Conservation (phyloP, 2,888 invertebrate species). For the Thysanoteuthis rhombus region DNA sequence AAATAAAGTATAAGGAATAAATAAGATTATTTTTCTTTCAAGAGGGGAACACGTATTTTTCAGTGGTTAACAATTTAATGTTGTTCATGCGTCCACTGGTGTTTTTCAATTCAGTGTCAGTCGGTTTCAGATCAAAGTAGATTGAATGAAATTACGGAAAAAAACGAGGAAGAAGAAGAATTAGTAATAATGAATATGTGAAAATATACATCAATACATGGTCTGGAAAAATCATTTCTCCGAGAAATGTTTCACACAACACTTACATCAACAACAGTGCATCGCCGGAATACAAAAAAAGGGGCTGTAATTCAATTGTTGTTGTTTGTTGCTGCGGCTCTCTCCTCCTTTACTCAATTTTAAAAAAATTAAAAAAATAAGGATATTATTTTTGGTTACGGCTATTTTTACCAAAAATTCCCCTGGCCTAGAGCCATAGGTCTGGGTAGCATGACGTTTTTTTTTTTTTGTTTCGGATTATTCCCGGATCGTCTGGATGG, state of each 20-base stretch:
- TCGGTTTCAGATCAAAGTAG: neutral
- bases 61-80: neutral
- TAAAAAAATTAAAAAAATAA: too few species aligned
- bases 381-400: too few species aligned
- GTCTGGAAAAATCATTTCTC: neutral
- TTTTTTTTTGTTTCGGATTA: too few species aligned
- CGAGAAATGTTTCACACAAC: neutral
- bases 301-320: neutral
- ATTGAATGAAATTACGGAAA: neutral
- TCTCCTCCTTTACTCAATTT: neutral
- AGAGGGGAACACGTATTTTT: neutral
- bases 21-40: neutral
- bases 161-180: neutral
- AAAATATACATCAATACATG: neutral
- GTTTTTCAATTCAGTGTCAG: neutral
- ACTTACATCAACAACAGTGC: neutral
- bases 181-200: neutral
- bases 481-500: too few species aligned
- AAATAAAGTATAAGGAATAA: neutral
- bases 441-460: too few species aligned
- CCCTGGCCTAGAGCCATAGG: too few species aligned
- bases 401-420: too few species aligned
- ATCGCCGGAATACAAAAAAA: neutral
- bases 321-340: neutral
- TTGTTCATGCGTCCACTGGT: neutral